Evolutionary conservation across 2,797 vertebrate genomes (phyloP), one percentile per base, ranked within the genome.

Genomic region (Peromyscus aztecus): DNA sequence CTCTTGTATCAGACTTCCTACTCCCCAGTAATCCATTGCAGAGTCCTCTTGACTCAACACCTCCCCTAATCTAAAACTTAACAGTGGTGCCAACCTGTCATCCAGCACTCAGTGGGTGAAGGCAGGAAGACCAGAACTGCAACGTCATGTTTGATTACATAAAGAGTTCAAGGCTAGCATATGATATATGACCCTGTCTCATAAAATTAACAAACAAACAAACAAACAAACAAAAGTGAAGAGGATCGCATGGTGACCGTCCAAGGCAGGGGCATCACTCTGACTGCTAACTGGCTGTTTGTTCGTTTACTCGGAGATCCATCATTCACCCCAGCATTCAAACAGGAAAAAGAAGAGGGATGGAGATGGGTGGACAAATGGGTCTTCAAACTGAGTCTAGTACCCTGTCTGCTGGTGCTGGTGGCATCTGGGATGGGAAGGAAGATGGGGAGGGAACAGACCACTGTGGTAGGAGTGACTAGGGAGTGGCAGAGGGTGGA

Each of bases 311-410:
- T 24, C 14, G 31, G 4, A 21, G 49, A 11, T 16, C 5, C 3
- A 2, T 10, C 1, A 24, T 24, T 21, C 84, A 49, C 12, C 6
- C 6, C 57, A 11, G 29, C 21, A 2, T 8, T 16, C 55, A 17
- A 24, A 11, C 46, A 19, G 69, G n/a, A 63, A 77, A 24, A 61
- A 49, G 87, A 27, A 65, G 34, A 81, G 37, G 37, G 57, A 14
- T 29, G 59, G 11, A 31, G 29, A 0, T 19, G 6, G 13, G 31
- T 52, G 0, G 1, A 29, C 52, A n/a, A 40, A 31, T 12, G 3
- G 65, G 40, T 17, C 37, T 49, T 65, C 0, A 0, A 16, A 40
- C 9, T 76, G 67, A 75, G 10, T 43, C 65, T 24, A 9, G 80
- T 71, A 37, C 37, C 76, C 82, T 3, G 6, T 0, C 31, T 37